These are phyloP conservation scores for Gambusia holbrooki DNA, from an alignment of 2,113 vertebrate species.

Conservation along the genomic window DNA sequence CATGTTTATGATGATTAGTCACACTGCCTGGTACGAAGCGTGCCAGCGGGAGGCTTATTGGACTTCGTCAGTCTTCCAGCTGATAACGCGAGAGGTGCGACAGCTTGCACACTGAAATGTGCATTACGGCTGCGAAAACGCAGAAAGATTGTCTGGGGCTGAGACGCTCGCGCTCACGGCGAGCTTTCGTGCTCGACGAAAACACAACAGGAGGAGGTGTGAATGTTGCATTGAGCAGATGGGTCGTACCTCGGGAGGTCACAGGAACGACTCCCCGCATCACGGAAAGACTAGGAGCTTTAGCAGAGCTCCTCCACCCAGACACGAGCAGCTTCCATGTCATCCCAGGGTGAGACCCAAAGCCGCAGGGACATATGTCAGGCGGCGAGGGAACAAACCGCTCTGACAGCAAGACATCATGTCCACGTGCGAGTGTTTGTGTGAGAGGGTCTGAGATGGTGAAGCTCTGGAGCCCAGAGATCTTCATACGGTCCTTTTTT, in stretches of 20 bases:
- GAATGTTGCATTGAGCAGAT: conserved; percentile 66
- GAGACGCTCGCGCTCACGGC: not conserved
- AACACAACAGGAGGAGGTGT: conserved; percentile 43
- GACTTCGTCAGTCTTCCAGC: conserved; percentile 2
- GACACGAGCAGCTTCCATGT: conserved; percentile 33
- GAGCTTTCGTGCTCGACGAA: conserved; percentile 32
- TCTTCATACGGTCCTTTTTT: not conserved
- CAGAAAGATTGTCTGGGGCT: conserved; percentile 6
- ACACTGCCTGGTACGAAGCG: conserved; percentile 11
- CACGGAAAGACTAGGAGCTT: conserved; percentile 13
- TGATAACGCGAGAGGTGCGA: conserved; percentile 52
- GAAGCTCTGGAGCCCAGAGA: not conserved
- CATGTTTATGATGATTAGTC: conserved; percentile 20
- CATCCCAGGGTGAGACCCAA: conserved; percentile 43
- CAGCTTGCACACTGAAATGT: conserved; percentile 44
- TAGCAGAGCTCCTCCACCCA: conserved; percentile 24
- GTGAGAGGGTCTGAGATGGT: conserved; percentile 4
- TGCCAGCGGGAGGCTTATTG: conserved; percentile 17
- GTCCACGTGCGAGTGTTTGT: conserved; percentile 4
- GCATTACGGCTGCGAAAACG: conserved; percentile 44
- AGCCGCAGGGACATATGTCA: conserved; percentile 60
- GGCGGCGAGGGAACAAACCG: conserved; percentile 28
- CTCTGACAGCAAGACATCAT: conserved; percentile 25
- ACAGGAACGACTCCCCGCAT: conserved; percentile 41
- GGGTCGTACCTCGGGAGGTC: conserved; percentile 64